These are phyloP conservation scores for Actinemys pallida DNA, from an alignment of 2,113 vertebrate genomes.

Conservation along the genomic window DNA sequence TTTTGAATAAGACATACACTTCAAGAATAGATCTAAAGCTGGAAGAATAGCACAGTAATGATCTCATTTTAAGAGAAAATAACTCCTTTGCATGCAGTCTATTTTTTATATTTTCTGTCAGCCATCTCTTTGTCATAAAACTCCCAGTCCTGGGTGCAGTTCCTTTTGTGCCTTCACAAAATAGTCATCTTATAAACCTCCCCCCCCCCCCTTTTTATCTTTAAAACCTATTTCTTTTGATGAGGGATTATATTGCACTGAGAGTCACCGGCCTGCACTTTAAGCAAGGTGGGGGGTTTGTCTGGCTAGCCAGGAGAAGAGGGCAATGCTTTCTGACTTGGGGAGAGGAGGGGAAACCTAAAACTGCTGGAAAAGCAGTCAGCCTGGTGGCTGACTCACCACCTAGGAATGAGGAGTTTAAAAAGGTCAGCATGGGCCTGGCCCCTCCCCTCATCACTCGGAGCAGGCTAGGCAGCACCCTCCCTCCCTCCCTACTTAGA, in stretches of 20 bases:
- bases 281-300: too few relatives aligned
- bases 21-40: constrained; percentile 59
- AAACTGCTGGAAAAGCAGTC: too few relatives aligned
- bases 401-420: too few relatives aligned
- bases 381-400: too few relatives aligned
- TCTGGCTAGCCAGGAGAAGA: too few relatives aligned
- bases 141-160: background rate
- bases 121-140: background rate
- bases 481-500: too few relatives aligned
- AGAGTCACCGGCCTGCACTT: background rate
- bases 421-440: too few relatives aligned
- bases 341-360: too few relatives aligned
- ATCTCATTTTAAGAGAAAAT: constrained; percentile 56
- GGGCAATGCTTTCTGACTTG: too few relatives aligned
- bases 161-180: constrained; percentile 27
- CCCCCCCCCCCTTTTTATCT: background rate
- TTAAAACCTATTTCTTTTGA: background rate
- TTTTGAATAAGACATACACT: constrained; percentile 49
- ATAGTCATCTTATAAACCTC: too few relatives aligned
- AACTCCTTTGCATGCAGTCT: constrained; percentile 12
- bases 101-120: constrained; percentile 23
- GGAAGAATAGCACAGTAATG: constrained; percentile 56
- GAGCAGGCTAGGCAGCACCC: too few relatives aligned
- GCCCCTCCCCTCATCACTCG: too few relatives aligned
- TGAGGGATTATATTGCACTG: background rate